Evolutionary conservation across 2,888 invertebrate species (phyloP).

Genomic region (Meiosimyza platycephala): DNA sequence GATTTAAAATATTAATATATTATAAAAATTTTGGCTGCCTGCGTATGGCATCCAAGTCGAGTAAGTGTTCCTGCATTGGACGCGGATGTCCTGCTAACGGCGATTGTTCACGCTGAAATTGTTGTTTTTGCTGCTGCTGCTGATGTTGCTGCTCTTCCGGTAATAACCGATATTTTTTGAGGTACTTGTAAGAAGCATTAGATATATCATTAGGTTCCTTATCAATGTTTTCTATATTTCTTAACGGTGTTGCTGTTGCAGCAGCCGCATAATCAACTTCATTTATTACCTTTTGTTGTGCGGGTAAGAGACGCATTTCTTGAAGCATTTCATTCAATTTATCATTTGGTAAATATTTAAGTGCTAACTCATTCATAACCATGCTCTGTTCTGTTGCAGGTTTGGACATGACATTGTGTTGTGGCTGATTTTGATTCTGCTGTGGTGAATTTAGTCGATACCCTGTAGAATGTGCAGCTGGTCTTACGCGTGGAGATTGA

Average conservation of each 20-base stretch:
- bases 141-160: constrained; percentile 53
- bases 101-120: constrained; percentile 41
- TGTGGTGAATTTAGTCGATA: constrained; percentile 52
- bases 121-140: constrained; percentile 34
- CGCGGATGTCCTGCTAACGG: constrained; percentile 26
- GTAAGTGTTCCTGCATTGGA: constrained; percentile 47
- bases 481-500: constrained; percentile 37
- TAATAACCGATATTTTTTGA: constrained; percentile 61
- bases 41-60: constrained; percentile 60
- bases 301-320: constrained; percentile 51
- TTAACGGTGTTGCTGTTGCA: constrained; percentile 45
- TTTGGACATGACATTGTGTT: constrained; percentile 43
- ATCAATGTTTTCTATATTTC: constrained; percentile 53
- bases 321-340: constrained; percentile 58
- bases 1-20: not conserved
- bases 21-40: constrained; percentile 62
- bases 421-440: not conserved
- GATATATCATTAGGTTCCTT: constrained; percentile 58
- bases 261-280: not conserved
- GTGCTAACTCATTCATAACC: constrained; percentile 63
- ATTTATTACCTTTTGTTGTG: constrained; percentile 8
- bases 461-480: constrained; percentile 58
- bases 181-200: constrained; percentile 62
- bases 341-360: constrained; percentile 61
- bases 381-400: constrained; percentile 60